These are phyloP conservation scores for rabbit (Oryctolagus cuniculus) DNA, from an alignment of 2,113 vertebrate genomes.

Conservation along the genomic window DNA sequence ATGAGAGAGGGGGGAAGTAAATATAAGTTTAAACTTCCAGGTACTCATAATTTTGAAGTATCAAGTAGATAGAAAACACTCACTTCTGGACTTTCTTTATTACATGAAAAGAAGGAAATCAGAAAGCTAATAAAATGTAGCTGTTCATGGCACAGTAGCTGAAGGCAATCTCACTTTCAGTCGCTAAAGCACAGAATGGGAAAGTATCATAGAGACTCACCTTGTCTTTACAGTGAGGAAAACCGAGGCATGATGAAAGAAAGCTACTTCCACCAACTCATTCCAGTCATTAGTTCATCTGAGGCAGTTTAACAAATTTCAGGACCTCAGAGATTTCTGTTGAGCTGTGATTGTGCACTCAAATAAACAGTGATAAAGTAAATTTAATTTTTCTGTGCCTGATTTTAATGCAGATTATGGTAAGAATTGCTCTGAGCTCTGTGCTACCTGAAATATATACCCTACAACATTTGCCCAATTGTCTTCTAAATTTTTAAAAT, in stretches of 20 bases:
- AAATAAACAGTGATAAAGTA: neutral
- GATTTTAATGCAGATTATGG: neutral
- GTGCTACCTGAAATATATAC: neutral
- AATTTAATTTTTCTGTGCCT: neutral
- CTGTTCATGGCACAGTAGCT: neutral
- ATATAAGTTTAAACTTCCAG: constrained; percentile 34
- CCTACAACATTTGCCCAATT: neutral
- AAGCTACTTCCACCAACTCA: neutral
- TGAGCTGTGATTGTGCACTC: neutral
- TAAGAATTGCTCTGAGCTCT: neutral
- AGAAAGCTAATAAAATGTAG: constrained; percentile 28
- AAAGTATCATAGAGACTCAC: neutral
- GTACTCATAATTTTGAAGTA: neutral
- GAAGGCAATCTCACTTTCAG: neutral
- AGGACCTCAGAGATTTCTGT: neutral
- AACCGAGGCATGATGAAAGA: neutral
- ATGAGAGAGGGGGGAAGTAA: neutral
- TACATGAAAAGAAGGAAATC: constrained; percentile 10
- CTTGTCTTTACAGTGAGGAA: neutral
- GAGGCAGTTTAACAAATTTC: neutral
- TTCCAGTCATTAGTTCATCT: neutral
- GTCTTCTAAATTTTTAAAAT: too few species aligned
- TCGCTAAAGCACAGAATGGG: neutral
- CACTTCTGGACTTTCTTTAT: neutral
- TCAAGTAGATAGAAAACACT: neutral